Evolutionary conservation across 2,888 invertebrate species (phyloP).

Genomic region (Lasioglossum figueresi): DNA sequence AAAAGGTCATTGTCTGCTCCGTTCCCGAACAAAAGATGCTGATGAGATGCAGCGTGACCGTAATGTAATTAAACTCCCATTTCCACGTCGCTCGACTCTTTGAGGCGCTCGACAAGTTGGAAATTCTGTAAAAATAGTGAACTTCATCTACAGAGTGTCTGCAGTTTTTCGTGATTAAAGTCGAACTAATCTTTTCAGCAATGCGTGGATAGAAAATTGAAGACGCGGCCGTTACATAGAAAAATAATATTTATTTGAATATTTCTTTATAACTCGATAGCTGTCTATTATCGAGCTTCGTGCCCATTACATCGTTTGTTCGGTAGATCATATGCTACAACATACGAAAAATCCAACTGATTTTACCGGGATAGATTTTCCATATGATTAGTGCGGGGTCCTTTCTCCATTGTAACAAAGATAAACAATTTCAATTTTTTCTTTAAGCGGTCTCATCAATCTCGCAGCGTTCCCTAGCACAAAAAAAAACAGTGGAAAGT

Average conservation of each 20-base stretch:
- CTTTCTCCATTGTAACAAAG: neutral
- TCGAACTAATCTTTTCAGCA: neutral
- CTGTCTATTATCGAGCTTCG: too few relatives aligned
- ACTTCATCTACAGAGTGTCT: neutral
- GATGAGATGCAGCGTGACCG: neutral
- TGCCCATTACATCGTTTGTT: too few relatives aligned
- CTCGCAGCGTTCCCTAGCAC: neutral
- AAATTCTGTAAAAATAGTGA: neutral
- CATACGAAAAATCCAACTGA: too few relatives aligned
- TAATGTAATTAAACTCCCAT: neutral
- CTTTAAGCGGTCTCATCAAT: neutral
- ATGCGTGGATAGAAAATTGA: neutral
- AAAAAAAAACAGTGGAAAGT: neutral
- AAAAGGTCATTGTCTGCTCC: conserved; percentile 20
- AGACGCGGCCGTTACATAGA: too few relatives aligned
- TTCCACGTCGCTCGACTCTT: neutral
- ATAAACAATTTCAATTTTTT: neutral
- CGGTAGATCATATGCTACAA: too few relatives aligned
- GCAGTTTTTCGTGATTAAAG: neutral
- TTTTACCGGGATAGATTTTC: too few relatives aligned
- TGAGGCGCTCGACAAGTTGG: neutral
- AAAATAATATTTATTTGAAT: too few relatives aligned
- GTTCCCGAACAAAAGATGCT: neutral
- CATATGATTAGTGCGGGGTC: too few relatives aligned
- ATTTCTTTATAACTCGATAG: too few relatives aligned